A percentile compares a stretch with the other conserved stretches of the same genome.
Evolutionary conservation across 2,113 vertebrate genomes (phyloP).

Genomic region (Austrofundulus limnaeus): DNA sequence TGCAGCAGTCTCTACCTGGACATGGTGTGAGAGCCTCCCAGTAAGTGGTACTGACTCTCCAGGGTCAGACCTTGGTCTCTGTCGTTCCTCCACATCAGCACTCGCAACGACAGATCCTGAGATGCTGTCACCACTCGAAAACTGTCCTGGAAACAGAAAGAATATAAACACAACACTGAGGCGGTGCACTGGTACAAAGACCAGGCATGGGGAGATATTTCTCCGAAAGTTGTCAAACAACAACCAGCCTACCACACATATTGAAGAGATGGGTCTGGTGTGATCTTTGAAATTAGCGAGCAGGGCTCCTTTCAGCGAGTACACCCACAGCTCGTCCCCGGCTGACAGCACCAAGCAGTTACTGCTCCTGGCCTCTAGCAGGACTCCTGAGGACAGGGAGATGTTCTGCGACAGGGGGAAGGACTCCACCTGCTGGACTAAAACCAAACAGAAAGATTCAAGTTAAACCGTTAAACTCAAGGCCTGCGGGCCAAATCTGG

Average conservation of each 20-base stretch:
- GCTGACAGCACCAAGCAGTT: conserved; percentile 69
- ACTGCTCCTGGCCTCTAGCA: conserved; percentile 72
- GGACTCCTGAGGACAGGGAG: conserved; percentile 46
- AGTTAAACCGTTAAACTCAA: no score
- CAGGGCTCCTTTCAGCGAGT: conserved; percentile 75
- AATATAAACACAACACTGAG: background rate
- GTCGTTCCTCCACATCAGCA: conserved; percentile 73
- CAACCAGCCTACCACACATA: conserved; percentile 80
- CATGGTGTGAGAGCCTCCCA: conserved; percentile 77
- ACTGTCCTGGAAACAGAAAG: conserved; percentile 64
- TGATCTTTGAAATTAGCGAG: conserved; percentile 83
- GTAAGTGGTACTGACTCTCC: conserved; percentile 75
- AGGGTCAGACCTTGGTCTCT: conserved; percentile 57
- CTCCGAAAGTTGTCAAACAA: background rate
- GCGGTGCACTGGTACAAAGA: background rate
- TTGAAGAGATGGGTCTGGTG: conserved; percentile 73
- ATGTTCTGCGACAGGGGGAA: conserved; percentile 55
- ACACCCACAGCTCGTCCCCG: conserved; percentile 63
- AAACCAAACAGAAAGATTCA: background rate
- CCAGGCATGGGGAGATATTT: background rate
- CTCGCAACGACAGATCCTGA: conserved; percentile 76
- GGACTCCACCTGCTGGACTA: conserved; percentile 77
- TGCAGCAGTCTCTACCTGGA: conserved; percentile 68
- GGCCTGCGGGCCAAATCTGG: no score
- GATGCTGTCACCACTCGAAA: conserved; percentile 80